Evolutionary conservation across 2,888 invertebrate species (phyloP), one percentile per base, ranked within the genome.

Genomic region (Diogma glabrata): DNA sequence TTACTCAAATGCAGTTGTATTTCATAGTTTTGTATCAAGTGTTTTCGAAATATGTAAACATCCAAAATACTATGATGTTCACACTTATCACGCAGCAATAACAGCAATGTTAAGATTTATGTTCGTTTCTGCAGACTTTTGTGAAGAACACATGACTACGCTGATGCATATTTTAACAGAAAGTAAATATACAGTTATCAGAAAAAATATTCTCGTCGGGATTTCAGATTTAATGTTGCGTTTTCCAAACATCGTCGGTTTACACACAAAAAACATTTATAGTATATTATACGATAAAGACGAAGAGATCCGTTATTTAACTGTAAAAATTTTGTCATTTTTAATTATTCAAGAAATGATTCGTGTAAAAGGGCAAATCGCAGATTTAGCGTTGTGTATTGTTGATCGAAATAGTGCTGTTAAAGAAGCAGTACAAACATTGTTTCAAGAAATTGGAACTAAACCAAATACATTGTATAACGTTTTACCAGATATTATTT

Each of bases 391-490:
- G 1, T 73, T 84, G 45, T 89, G 91, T 64, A 82, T 94, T 58
- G 83, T 89, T 1, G 81, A 83, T 60, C 64, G 75, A 1, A 73
- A 80, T 52, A 72, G 75, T 5, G 71, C 73, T 53, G 71, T 84
- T 50, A 73, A 78, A 26, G 74, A 77, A 50, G 81, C 87, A 64
- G 85, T 92, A 1, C 80, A 80, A 57, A 75, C 84, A 48, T 92
- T 97, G 72, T 94, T 97, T 70, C 77, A 76, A 56, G 87, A 89
- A 62, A 75, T 96, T 19, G 81, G 90, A 3, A 82, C 82, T 60
- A 95, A 95, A 72, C 88, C 87, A 26, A 91, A 92, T 65, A 82
- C 89, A n/a, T 73, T 97, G 12, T 93, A 93, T 64, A 96, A 95
- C 64, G 82, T 91, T 1, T 76, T 97, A 72, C 94, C 96, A 0